Percentiles rank a stretch among this genome's conserved stretches.
Evolutionary conservation across 1,140 invertebrate species (phyloP).

Genomic region (Dryas iulia): DNA sequence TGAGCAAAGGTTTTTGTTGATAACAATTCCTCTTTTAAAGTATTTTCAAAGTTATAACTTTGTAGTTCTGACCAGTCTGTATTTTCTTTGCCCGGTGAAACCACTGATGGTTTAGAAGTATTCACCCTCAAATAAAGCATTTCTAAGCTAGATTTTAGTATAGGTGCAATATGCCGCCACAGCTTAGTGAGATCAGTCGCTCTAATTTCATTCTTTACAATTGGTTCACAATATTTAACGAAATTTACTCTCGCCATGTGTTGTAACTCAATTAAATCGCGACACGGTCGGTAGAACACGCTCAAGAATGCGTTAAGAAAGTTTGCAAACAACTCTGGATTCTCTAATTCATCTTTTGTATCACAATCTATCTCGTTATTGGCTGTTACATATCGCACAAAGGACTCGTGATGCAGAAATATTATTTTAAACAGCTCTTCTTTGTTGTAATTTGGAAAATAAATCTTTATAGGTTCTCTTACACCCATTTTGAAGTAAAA

Average conservation of each 20-base stretch:
- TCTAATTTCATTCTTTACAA: constrained; percentile 78
- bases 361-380: constrained; percentile 44
- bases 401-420: constrained; percentile 62
- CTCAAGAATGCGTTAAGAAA: constrained; percentile 90
- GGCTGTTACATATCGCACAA: constrained; percentile 51
- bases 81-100: constrained; percentile 58
- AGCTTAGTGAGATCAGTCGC: constrained; percentile 84
- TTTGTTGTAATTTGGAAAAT: constrained; percentile 91
- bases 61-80: constrained; percentile 30
- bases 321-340: constrained; percentile 86
- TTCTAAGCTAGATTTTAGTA: constrained; percentile 87
- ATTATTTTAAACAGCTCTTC: constrained; percentile 89
- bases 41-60: constrained; percentile 57
- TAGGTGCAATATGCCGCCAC: constrained; percentile 89
- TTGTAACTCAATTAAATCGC: constrained; percentile 90
- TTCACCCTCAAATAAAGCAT: constrained; percentile 88
- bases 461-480: constrained; percentile 86
- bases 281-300: constrained; percentile 89
- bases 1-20: constrained; percentile 82
- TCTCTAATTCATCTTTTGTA: constrained; percentile 60
- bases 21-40: constrained; percentile 68
- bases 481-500: constrained; percentile 86
- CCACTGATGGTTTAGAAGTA: constrained; percentile 40
- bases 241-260: constrained; percentile 87
- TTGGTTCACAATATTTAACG: constrained; percentile 87